Percentiles rank a stretch among this genome's conserved stretches.
Conservation (phyloP, 2,797 vertebrate genomes). For the Gallinago stenura region DNA sequence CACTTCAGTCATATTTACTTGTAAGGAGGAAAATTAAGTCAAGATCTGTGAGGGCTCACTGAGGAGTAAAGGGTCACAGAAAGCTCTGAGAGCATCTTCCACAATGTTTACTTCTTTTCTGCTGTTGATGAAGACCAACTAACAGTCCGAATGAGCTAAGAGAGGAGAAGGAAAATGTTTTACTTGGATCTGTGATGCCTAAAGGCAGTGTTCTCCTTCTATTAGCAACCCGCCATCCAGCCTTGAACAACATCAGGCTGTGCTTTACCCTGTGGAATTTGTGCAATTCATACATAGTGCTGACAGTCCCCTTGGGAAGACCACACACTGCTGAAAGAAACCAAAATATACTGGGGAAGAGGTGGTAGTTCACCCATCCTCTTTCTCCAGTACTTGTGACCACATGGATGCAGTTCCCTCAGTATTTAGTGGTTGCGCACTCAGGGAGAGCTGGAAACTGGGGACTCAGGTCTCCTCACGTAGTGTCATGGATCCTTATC, state of each 20-base stretch:
- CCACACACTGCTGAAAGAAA: accelerated
- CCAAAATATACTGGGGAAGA: background rate
- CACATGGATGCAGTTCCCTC: background rate
- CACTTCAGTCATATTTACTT: background rate
- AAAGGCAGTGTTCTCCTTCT: background rate
- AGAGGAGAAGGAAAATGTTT: background rate
- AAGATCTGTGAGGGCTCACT: background rate
- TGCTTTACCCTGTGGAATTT: background rate
- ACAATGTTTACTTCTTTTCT: background rate
- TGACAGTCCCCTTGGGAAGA: background rate
- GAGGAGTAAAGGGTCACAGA: background rate
- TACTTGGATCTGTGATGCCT: background rate
- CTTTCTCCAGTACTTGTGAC: background rate
- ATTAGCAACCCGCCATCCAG: background rate
- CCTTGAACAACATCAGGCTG: background rate
- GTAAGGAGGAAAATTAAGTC: background rate
- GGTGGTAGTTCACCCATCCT: background rate
- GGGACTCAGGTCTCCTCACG: background rate
- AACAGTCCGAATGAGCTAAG: background rate
- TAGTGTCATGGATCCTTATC: background rate
- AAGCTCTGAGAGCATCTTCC: background rate
- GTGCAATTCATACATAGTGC: background rate
- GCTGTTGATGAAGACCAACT: background rate
- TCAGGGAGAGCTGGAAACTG: background rate
- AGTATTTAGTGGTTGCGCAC: background rate